Conservation (phyloP, 2,797 vertebrate genomes). For the Onychomys leucogaster region DNA sequence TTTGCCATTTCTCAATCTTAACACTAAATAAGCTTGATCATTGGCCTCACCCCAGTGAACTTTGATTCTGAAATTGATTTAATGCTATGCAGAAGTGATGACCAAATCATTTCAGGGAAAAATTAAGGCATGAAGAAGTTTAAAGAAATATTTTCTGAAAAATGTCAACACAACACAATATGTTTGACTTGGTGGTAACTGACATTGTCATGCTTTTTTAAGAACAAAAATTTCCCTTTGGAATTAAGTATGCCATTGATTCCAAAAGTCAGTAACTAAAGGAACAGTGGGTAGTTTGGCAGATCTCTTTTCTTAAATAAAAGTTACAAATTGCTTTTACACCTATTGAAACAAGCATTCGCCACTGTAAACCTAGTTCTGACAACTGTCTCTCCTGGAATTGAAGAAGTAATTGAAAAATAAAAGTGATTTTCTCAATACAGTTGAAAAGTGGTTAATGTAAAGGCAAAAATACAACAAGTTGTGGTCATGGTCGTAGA, state of each 20-base stretch:
- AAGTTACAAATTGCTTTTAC: slow-evolving; percentile 77
- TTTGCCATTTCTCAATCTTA: slow-evolving; percentile 53
- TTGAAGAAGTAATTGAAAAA: slow-evolving; percentile 78
- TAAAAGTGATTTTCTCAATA: slow-evolving; percentile 74
- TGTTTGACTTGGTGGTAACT: slow-evolving; percentile 50
- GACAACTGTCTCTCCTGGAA: slow-evolving; percentile 77
- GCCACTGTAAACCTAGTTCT: slow-evolving; percentile 78
- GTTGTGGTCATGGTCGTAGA: slow-evolving; percentile 41
- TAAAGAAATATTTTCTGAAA: slow-evolving; percentile 52
- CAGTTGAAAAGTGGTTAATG: slow-evolving; percentile 73
- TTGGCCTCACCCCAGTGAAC: slow-evolving; percentile 1
- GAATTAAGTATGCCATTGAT: slow-evolving; percentile 41
- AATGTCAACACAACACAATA: slow-evolving; percentile 59
- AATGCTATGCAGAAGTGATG: not conserved
- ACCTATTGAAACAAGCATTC: slow-evolving; percentile 64
- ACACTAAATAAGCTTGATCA: slow-evolving; percentile 16
- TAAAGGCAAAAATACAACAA: slow-evolving; percentile 70
- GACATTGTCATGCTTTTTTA: slow-evolving; percentile 39
- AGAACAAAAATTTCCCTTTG: slow-evolving; percentile 33
- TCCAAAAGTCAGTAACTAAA: slow-evolving; percentile 70
- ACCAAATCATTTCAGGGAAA: slow-evolving; percentile 48
- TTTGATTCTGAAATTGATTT: slow-evolving; percentile 59
- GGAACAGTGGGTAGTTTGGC: slow-evolving; percentile 63
- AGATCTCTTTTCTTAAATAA: slow-evolving; percentile 74
- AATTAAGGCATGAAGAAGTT: not conserved